These are phyloP conservation scores for Cyrtorhinus lividipennis DNA, from an alignment of 1,140 invertebrate genomes.

Conservation along the genomic window DNA sequence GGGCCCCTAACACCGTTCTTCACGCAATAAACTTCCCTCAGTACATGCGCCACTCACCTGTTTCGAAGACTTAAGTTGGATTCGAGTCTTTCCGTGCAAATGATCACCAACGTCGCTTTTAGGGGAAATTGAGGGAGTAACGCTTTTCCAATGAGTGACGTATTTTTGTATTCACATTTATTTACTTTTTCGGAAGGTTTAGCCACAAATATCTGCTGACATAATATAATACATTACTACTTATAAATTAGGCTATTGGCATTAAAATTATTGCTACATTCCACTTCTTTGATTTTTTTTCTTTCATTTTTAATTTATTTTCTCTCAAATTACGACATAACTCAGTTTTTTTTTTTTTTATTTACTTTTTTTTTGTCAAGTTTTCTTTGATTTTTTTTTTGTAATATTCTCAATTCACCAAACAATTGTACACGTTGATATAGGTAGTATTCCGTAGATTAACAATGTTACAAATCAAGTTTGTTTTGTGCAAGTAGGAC, in stretches of 20 bases:
- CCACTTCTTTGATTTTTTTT: slow-evolving; percentile 11
- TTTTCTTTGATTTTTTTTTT: slow-evolving; percentile 7
- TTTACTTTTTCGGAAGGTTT: slow-evolving; percentile 18
- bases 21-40: too few relatives aligned
- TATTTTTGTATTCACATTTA: slow-evolving; percentile 21
- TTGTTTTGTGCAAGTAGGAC: slow-evolving; percentile 16
- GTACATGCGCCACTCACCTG: too few relatives aligned
- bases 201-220: slow-evolving; percentile 20
- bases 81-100: too few relatives aligned
- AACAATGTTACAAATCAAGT: slow-evolving; percentile 15
- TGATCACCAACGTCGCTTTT: too few relatives aligned
- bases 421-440: slow-evolving; percentile 13
- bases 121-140: not conserved
- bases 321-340: too few relatives aligned
- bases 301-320: not conserved
- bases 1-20: too few relatives aligned
- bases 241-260: slow-evolving; percentile 18
- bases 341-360: too few relatives aligned
- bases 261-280: slow-evolving; percentile 19
- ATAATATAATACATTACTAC: slow-evolving; percentile 21
- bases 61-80: too few relatives aligned
- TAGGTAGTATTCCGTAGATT: slow-evolving; percentile 2
- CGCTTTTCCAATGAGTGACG: slow-evolving; percentile 8
- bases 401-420: not conserved
- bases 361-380: too few relatives aligned